Evolutionary conservation across 2,797 vertebrate species (phyloP), one percentile per base, ranked within the genome.

Genomic region (Coranthus polyacanthus): DNA sequence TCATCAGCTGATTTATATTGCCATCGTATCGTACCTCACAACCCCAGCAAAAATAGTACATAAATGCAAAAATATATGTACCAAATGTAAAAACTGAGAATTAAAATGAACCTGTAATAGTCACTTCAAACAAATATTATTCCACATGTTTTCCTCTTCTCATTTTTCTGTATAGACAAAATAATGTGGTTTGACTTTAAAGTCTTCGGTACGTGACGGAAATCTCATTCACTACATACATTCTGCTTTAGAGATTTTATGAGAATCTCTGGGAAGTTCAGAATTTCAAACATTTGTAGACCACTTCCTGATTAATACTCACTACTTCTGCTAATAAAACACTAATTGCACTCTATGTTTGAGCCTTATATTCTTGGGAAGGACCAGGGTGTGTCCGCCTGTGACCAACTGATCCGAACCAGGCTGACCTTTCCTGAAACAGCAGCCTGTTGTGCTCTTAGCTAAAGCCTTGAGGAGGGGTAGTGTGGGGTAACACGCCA

Each of bases 371-470:
- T 42, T 58, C 34, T 11, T n/a, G 59, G 55, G 46, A 65, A 62
- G 47, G 54, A 72, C 49, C 66, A 50, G 41, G 51, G 78, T 68
- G 69, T 56, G 54, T 71, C 75, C 57, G 63, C 57, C 66, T 62
- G 22, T 61, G 50, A 62, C 51, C 60, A 47, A 53, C 61, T 68
- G 60, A 85, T 79, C 72, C 69, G 54, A 82, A 84, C 74, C 78
- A 75, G 58, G 39, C 60, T 70, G 69, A 87, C 58, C 77, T 75
- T 80, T 55, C 63, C 66, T 73, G 81, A 78, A 81, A 85, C 79
- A 84, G 75, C 76, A 74, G 45, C 45, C 34, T 67, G 81, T 70
- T 86, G 61, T 85, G 73, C 70, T 78, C 69, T 49, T 16, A 70
- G 20, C 55, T 38, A 32, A 38, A 47, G 67, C 56, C 57, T 59